A percentile compares a stretch with the other conserved stretches of the same genome.
These are phyloP conservation scores for Anolis sagrei DNA, from an alignment of 2,113 vertebrate genomes.

Conservation along the genomic window DNA sequence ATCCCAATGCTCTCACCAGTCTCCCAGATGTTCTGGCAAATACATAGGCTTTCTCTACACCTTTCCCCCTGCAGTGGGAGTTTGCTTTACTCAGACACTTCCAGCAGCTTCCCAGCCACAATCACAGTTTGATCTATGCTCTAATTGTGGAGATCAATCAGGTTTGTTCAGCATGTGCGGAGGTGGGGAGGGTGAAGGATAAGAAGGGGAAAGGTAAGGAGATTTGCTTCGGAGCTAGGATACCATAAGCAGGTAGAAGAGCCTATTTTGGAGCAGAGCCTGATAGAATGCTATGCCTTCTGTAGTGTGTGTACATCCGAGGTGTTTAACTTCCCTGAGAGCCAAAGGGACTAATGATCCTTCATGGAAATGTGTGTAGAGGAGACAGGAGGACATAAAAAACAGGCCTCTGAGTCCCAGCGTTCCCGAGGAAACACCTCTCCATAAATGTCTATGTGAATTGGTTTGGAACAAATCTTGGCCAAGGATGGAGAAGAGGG, in stretches of 20 bases:
- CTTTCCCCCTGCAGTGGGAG: background rate
- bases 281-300: background rate
- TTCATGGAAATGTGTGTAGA: constrained; percentile 1
- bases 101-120: background rate
- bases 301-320: background rate
- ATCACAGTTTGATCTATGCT: constrained; percentile 7
- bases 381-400: background rate
- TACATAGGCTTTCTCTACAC: background rate
- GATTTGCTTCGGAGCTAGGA: background rate
- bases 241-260: background rate
- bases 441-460: background rate
- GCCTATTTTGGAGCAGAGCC: background rate
- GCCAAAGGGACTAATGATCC: background rate
- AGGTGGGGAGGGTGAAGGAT: too few relatives aligned
- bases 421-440: background rate
- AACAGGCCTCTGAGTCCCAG: background rate
- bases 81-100: background rate
- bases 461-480: background rate
- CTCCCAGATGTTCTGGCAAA: background rate
- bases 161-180: background rate
- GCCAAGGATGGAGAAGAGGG: too few relatives aligned
- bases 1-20: background rate
- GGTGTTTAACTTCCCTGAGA: background rate
- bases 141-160: background rate
- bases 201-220: background rate